phyloP scores from a whole-genome alignment of 2,888 invertebrate genomes.

The Gonocerus acuteangulatus region DNA sequence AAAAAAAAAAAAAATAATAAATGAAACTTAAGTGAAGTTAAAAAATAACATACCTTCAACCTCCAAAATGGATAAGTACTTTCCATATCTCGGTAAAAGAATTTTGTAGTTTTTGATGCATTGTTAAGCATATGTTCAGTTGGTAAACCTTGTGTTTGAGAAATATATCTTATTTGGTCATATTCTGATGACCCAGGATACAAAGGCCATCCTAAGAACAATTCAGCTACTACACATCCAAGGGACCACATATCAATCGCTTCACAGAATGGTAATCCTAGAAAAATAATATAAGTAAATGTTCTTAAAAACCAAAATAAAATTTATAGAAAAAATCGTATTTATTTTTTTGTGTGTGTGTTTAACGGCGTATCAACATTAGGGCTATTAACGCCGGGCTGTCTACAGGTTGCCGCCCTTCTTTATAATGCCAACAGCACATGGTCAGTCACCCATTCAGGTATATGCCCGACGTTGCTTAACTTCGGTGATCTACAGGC shows the following conservation, averaged over 20 bases:
- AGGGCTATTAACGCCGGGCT: too few relatives aligned
- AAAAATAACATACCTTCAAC: constrained; percentile 53
- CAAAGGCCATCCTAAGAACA: constrained; percentile 98
- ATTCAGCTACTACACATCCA: constrained; percentile 97
- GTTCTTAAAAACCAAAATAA: too few relatives aligned
- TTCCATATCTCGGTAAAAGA: constrained; percentile 94
- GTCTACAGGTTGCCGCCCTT: too few relatives aligned
- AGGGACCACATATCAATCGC: constrained; percentile 99
- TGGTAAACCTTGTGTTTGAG: constrained; percentile 94
- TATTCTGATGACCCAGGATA: constrained; percentile 99
- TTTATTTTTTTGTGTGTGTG: too few relatives aligned
- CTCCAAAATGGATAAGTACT: constrained; percentile 60
- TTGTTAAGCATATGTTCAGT: constrained; percentile 95
- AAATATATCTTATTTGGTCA: constrained; percentile 95
- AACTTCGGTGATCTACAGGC: too few relatives aligned
- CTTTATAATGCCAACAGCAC: too few relatives aligned
- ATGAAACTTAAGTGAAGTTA: too few relatives aligned
- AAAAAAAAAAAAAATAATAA: too few relatives aligned
- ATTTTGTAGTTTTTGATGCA: constrained; percentile 96
- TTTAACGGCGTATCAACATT: too few relatives aligned
- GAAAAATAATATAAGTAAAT: constrained; percentile 16
- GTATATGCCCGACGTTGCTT: too few relatives aligned
- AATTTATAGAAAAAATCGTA: too few relatives aligned
- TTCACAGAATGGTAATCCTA: constrained; percentile 91
- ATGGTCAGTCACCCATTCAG: too few relatives aligned